Evolutionary conservation across 2,797 vertebrate species (phyloP), one percentile per base, ranked within the genome.

Genomic region (Halcyon smyrnensis): DNA sequence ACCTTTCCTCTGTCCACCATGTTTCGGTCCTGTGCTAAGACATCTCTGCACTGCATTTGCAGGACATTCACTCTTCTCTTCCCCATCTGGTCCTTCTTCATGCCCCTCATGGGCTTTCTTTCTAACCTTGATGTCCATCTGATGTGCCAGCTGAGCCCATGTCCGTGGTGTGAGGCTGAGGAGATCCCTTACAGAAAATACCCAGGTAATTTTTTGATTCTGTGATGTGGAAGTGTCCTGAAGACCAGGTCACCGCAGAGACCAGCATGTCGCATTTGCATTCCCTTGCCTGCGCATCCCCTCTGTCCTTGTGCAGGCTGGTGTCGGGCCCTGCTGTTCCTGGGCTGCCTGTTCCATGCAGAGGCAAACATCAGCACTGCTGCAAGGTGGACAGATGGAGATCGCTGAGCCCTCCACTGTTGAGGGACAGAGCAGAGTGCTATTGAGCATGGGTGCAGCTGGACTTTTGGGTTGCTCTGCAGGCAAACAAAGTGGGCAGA

Each of bases 261-360:
- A 20, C 54, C 73, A 14, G 16, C 6, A 0, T 5, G 68, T 16
- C 1, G 1, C 43, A 8, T 32, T 28, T 24, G n/a, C 43, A 11
- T 24, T n/a, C 20, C 54, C 24, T 56, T 5, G 60, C 73, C 62
- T 36, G 53, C 23, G 34, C 30, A 23, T 57, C 60, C 30, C 50
- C 90, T 17, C 32, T 12, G 62, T 50, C 67, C 79, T 11, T 14
- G 34, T 67, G 63, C 63, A 53, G 15, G 53, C 28, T 3, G 39
- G n/a, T 28, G 39, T 3, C 51, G 41, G 46, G 54, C 20, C 56
- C 64, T 32, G 69, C 64, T 45, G 46, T 12, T 57, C 36, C 71
- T 0, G 5, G 60, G 45, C 74, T 60, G 53, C 62, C 53, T 27
- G 23, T 3, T 37, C 73, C 37, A 12, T 46, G 34, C 51, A 20